Base-by-base conservation (phyloP, 2,797 vertebrate species). In the Chelonia mydas region DNA sequence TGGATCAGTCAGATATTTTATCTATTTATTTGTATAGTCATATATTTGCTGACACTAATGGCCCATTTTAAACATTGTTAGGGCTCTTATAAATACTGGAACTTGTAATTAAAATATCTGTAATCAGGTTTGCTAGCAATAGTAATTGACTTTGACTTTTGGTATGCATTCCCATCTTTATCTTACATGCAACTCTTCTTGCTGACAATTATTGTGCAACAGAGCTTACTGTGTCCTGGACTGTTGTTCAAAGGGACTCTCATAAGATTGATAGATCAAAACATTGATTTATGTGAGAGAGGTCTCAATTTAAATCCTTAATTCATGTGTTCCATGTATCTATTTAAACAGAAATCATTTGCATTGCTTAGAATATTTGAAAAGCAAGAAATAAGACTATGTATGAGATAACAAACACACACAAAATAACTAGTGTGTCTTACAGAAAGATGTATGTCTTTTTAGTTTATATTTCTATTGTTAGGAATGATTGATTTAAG, bases 381-480 rank as follows among this genome's bases (percentile, higher is more conserved):
- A 83, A 95, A 89, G 78, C 54, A 86, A 93, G 51, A 89, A 86
- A 61, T 90, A 2, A 31, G 23, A 61, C 25, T 74, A 76, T 90
- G 9, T 65, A 81, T 86, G 79, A n/a, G 68, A 93, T 47, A 76
- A 27, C 16, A 45, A 47, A 13, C 27, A 84, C 15, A 12, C 65
- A 45, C 74, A 82, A 45, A 95, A 59, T 37, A 28, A 37, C 1
- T 74, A 94, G 9, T 28, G 47, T 55, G 47, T 50, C 86, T 93
- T 57, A 47, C 31, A 51, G 72, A 96, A 37, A 87, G 57, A 84
- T 41, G 19, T 11, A 50, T 68, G 50, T 83, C 16, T 87, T 61
- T 65, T 68, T 81, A 11, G 17, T 85, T 47, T 53, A 91, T 86
- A 8, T 82, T 92, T 80, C 54, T 78, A 33, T 82, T 83, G 57